Percentiles rank a stretch among this genome's conserved stretches.
Conservation (phyloP, 2,888 invertebrate genomes). For the Calameuta idolon region DNA sequence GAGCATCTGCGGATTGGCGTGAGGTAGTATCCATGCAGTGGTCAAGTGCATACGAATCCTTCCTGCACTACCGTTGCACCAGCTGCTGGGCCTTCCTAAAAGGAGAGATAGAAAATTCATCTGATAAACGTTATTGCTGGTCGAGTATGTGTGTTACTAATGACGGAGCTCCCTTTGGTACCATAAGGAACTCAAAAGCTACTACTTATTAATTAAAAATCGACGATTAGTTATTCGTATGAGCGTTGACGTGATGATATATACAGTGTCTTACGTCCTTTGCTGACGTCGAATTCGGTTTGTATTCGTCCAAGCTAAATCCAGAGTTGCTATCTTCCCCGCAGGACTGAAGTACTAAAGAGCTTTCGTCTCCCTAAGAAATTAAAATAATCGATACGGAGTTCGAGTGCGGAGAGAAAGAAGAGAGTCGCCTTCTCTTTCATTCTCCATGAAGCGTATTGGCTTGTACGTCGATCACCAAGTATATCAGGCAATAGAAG, state of each 20-base stretch:
- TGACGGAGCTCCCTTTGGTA: not conserved
- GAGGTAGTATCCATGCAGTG: constrained; percentile 48
- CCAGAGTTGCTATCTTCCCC: constrained; percentile 63
- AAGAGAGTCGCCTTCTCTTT: not conserved
- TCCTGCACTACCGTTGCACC: constrained; percentile 55
- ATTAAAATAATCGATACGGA: constrained; percentile 10
- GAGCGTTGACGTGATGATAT: constrained; percentile 11
- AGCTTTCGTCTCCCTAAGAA: constrained; percentile 52
- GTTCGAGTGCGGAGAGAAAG: not conserved
- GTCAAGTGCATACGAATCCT: constrained; percentile 64
- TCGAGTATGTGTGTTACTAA: not conserved
- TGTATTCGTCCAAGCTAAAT: constrained; percentile 61
- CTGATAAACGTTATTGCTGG: constrained; percentile 4
- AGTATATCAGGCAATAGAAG: not conserved
- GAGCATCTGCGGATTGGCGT: constrained; percentile 55
- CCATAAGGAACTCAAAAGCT: not conserved
- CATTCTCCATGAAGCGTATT: not conserved
- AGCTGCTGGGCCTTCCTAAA: constrained; percentile 53
- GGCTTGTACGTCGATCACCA: not conserved
- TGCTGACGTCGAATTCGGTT: constrained; percentile 53
- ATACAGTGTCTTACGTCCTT: constrained; percentile 58
- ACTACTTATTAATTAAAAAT: not conserved
- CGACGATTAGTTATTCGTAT: not conserved
- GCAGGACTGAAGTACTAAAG: constrained; percentile 54
- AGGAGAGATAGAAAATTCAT: constrained; percentile 30